phyloP scores from a whole-genome alignment of 2,797 vertebrate species.

The Rhynchonycteris naso region DNA sequence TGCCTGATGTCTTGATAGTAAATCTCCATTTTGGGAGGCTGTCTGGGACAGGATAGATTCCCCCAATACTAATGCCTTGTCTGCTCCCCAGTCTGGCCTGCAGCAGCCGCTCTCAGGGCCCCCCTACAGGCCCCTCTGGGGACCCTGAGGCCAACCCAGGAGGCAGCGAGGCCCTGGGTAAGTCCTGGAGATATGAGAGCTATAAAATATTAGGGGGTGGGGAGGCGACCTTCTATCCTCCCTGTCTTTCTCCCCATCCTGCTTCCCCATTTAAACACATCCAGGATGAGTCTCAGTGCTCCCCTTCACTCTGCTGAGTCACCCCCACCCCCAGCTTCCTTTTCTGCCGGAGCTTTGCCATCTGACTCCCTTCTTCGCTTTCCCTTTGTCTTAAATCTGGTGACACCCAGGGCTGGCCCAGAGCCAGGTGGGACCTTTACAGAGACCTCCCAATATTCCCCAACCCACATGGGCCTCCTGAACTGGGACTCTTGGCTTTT shows the following conservation, averaged over 20 bases:
- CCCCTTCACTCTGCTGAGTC: constrained; percentile 61
- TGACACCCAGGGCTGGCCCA: neutral
- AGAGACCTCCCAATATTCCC: neutral
- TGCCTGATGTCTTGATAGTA: neutral
- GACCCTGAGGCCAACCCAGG: neutral
- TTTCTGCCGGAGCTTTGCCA: neutral
- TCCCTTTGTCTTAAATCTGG: neutral
- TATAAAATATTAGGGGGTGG: neutral
- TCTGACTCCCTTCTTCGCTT: constrained; percentile 66
- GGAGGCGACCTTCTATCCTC: neutral
- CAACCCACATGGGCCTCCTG: neutral
- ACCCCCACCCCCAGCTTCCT: constrained; percentile 70
- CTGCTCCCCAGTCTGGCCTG: constrained; percentile 43
- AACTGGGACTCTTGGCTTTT: neutral
- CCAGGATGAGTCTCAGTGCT: neutral
- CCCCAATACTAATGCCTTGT: neutral
- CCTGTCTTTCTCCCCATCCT: neutral
- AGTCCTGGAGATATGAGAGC: constrained; percentile 19
- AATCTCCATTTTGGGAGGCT: neutral
- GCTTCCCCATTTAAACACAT: constrained; percentile 72
- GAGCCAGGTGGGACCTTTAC: neutral
- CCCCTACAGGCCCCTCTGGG: neutral
- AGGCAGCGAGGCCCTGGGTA: constrained; percentile 49
- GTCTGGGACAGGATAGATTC: neutral
- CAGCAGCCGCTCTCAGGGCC: neutral